Base-by-base conservation (phyloP, 2,797 vertebrate genomes). In the Moxostoma hubbsi region DNA sequence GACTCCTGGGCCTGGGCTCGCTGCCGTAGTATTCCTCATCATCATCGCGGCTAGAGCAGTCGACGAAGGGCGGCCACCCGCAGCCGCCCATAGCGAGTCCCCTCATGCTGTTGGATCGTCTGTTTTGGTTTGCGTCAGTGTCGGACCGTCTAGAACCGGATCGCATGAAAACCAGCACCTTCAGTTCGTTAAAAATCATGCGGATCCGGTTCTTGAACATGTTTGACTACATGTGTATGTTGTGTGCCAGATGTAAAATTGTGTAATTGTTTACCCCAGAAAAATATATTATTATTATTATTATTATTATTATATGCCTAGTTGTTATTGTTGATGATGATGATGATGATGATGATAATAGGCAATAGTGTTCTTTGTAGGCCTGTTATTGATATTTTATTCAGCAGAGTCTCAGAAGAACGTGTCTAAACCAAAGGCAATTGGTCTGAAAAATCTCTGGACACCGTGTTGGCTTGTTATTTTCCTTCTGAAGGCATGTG, bases 161-260 rank as follows among this genome's bases (percentile, higher is more conserved):
- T 91, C 96, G 95, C 94, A 96, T 96, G 92, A 96, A 95, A 93
- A 96, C 96, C 94, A 97, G 93, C 89, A 97, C 95, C 91, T 97
- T 97, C 87, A 97, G 96, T 94, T 97, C 96, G 90, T 97, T 97
- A 85, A 97, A 96, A 95, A 97, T 96, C 96, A 96, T 97, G 93
- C 96, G 96, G 94, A 97, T 95, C 94, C 96, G 95, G 90, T 97
- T 97, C 93, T 97, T 97, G 91, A 97, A 96, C 96, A 97, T 97
- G 92, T 93, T 96, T 91, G 90, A 89, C 90, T 91, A 89, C 89
- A 92, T 85, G 79, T 72, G 83, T 64, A 18, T 65, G 46, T 66
- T 66, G 61, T n/a, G 72, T 58, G 77, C 45, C 62, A 72, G 51
- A 73, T 47, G 73, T 64, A 16, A 84, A 80, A 74, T 55, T 77